A percentile compares a stretch with the other conserved stretches of the same genome.
phyloP scores from a whole-genome alignment of 2,113 vertebrate genomes.

The Rhynchopsitta pachyrhyncha region DNA sequence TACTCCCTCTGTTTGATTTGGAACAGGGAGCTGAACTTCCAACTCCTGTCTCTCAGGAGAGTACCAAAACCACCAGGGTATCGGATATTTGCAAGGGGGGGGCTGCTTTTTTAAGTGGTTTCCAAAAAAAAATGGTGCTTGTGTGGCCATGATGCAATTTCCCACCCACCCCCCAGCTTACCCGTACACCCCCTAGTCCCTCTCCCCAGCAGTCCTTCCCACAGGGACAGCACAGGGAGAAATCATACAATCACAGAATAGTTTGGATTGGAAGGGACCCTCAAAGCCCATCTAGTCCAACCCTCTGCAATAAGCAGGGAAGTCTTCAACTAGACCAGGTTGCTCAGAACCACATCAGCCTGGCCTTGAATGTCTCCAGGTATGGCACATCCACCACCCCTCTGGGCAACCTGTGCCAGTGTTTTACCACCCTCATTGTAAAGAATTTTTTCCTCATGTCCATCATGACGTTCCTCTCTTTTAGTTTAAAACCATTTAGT shows the following conservation, averaged over 20 bases:
- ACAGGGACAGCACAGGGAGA: fast-evolving
- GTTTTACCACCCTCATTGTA: not conserved
- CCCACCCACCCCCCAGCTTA: not conserved
- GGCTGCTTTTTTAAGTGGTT: not conserved
- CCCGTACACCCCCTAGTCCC: not conserved
- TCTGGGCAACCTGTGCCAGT: not conserved
- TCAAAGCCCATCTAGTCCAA: not conserved
- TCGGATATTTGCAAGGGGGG: not conserved
- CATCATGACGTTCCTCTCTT: not conserved
- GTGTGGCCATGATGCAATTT: not conserved
- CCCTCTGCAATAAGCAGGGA: not conserved
- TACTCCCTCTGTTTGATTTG: not conserved
- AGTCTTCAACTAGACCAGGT: not conserved
- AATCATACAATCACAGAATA: not conserved
- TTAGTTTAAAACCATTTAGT: not conserved
- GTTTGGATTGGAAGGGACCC: not conserved
- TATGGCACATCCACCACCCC: not conserved
- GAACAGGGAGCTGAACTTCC: not conserved
- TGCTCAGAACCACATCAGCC: not conserved
- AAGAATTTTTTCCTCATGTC: not conserved
- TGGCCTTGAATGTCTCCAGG: not conserved
- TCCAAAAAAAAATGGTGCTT: not conserved
- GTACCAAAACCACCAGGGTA: not conserved
- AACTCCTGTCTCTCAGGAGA: not conserved
- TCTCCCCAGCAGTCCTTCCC: not conserved